Conservation (phyloP, 2,888 invertebrate genomes). For the Phortica magna region DNA sequence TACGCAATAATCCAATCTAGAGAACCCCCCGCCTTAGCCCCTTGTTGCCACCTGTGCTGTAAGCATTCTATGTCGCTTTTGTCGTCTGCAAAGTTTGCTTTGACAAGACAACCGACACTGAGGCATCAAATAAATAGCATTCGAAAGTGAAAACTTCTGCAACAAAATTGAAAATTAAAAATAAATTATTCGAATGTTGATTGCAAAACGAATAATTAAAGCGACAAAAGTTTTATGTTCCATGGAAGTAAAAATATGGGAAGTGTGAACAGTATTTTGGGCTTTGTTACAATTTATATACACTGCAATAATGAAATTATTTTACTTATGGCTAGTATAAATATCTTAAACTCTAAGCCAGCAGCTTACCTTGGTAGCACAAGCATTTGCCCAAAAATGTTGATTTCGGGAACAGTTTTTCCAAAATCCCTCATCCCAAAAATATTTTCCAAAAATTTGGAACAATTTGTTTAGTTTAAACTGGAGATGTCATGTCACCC, state of each 20-base stretch:
- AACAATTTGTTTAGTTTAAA: too few species aligned
- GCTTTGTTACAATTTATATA: too few species aligned
- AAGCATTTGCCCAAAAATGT: too few species aligned
- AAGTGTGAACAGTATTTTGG: too few species aligned
- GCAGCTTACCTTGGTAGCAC: too few species aligned
- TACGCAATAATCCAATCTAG: neutral
- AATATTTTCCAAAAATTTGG: too few species aligned
- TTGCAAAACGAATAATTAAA: neutral
- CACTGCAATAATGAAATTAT: too few species aligned
- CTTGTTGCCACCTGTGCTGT: neutral
- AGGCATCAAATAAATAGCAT: conserved; percentile 54
- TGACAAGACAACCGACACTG: conserved; percentile 52
- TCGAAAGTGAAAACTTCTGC: conserved; percentile 65
- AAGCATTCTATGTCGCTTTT: conserved; percentile 53
- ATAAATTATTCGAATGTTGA: conserved; percentile 51
- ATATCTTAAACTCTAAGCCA: too few species aligned
- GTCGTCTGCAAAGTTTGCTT: conserved; percentile 69
- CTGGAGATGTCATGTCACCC: too few species aligned
- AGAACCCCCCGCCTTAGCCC: neutral
- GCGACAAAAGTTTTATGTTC: neutral
- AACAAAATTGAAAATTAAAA: conserved; percentile 70
- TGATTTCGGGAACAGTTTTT: too few species aligned
- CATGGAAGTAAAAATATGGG: neutral
- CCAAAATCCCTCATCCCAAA: too few species aligned
- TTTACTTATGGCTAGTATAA: too few species aligned